Conservation (phyloP, 2,113 vertebrate genomes). For the Channa argus region DNA sequence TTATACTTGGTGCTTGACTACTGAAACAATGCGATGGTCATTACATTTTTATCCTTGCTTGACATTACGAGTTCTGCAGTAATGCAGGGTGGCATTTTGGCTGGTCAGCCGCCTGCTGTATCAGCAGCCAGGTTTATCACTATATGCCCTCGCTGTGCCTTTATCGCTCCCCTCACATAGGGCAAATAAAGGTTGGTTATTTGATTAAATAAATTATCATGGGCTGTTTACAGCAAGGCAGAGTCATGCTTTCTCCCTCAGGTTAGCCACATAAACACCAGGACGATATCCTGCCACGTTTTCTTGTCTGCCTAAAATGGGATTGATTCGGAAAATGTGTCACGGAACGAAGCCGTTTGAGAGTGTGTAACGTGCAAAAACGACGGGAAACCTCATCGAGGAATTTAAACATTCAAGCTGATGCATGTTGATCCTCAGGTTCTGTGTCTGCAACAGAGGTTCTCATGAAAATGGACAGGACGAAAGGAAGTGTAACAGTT, state of each 20-base stretch:
- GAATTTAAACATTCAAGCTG: conserved; percentile 11
- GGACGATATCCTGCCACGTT: background rate
- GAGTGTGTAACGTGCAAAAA: background rate
- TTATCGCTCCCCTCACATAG: conserved; percentile 41
- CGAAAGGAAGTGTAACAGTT: background rate
- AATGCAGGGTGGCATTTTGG: conserved; percentile 13
- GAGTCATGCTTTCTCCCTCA: background rate
- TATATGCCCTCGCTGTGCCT: background rate
- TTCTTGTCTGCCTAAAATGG: conserved; percentile 25
- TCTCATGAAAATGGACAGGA: background rate
- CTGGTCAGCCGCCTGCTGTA: conserved; percentile 18
- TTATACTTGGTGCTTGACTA: background rate
- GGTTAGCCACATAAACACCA: background rate
- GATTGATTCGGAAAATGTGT: conserved; percentile 15
- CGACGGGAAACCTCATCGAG: conserved; percentile 6
- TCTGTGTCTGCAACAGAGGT: background rate
- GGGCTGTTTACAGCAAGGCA: conserved; percentile 18
- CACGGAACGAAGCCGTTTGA: conserved; percentile 17
- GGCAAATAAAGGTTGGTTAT: conserved; percentile 56
- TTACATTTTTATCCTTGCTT: conserved; percentile 10
- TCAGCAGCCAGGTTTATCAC: conserved; percentile 33
- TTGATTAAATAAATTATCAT: conserved; percentile 39
- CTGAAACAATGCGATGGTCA: background rate
- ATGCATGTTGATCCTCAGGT: background rate
- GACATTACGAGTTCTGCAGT: conserved; percentile 1